Conservation (phyloP, 2,888 invertebrate genomes). For the Mamestra brassicae region DNA sequence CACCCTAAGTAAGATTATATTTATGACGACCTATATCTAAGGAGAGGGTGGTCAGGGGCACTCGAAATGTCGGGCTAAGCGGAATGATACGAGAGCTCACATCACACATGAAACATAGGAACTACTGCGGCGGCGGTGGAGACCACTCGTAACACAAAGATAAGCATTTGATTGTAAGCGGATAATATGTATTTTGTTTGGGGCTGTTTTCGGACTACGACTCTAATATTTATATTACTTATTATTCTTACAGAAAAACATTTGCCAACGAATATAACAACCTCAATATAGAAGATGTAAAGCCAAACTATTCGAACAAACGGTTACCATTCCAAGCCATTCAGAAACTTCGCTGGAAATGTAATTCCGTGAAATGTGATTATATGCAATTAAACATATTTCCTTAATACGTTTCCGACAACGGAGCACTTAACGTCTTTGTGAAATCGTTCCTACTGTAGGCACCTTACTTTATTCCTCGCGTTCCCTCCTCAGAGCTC, state of each 20-base stretch:
- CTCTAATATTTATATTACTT: slow-evolving; percentile 43
- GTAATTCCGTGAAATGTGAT: slow-evolving; percentile 40
- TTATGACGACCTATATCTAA: slow-evolving; percentile 77
- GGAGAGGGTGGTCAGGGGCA: slow-evolving; percentile 72
- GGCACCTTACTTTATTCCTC: slow-evolving; percentile 62
- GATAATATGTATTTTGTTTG: slow-evolving; percentile 54
- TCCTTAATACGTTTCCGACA: slow-evolving; percentile 47
- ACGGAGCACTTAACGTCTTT: slow-evolving; percentile 53
- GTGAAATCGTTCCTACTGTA: slow-evolving; percentile 57
- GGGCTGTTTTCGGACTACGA: slow-evolving; percentile 31
- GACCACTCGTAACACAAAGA: slow-evolving; percentile 58
- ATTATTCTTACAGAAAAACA: slow-evolving; percentile 31
- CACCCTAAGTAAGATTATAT: slow-evolving; percentile 85
- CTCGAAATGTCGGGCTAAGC: slow-evolving; percentile 70
- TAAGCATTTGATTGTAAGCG: slow-evolving; percentile 64
- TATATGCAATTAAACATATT: slow-evolving; percentile 51
- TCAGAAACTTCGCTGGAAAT: slow-evolving; percentile 14
- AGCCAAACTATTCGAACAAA: slow-evolving; percentile 17
- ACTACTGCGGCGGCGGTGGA: slow-evolving; percentile 4
- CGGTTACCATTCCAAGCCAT: not conserved
- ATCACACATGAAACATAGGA: slow-evolving; percentile 63
- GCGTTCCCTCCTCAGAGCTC: slow-evolving; percentile 70
- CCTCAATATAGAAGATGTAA: not conserved
- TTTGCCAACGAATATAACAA: not conserved
- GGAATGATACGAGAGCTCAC: slow-evolving; percentile 69